Percentiles rank a stretch among this genome's conserved stretches.
Conservation (phyloP, 2,113 vertebrate species). For the Platysternon megacephalum region DNA sequence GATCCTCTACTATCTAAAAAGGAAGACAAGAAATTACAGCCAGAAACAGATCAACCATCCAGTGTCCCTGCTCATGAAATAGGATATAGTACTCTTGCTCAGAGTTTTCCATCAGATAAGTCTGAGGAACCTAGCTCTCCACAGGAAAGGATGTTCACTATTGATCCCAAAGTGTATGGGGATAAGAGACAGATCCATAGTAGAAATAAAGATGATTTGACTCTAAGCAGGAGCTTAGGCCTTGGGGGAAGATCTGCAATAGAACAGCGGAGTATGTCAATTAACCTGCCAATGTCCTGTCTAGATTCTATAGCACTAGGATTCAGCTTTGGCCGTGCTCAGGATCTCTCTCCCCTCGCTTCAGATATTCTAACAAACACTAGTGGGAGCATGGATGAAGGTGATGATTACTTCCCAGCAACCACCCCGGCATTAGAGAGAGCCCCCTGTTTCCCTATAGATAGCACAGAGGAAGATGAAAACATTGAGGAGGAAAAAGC, state of each 20-base stretch:
- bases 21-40: slow-evolving; percentile 65
- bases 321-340: slow-evolving; percentile 88
- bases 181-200: slow-evolving; percentile 85
- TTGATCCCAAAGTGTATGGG: slow-evolving; percentile 84
- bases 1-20: slow-evolving; percentile 60
- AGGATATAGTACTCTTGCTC: slow-evolving; percentile 88
- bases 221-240: slow-evolving; percentile 90
- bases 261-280: slow-evolving; percentile 97
- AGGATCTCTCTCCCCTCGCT: slow-evolving; percentile 93
- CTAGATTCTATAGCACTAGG: slow-evolving; percentile 88
- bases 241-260: slow-evolving; percentile 90
- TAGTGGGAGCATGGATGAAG: slow-evolving; percentile 95
- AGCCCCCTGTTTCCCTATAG: slow-evolving; percentile 85
- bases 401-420: slow-evolving; percentile 93
- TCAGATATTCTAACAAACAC: slow-evolving; percentile 97
- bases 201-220: slow-evolving; percentile 92
- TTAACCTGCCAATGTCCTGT: slow-evolving; percentile 95
- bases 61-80: slow-evolving; percentile 77
- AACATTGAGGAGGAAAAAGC: slow-evolving; percentile 66
- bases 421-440: slow-evolving; percentile 92
- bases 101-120: slow-evolving; percentile 78
- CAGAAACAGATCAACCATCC: slow-evolving; percentile 54
- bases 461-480: slow-evolving; percentile 75
- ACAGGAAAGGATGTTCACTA: slow-evolving; percentile 84
- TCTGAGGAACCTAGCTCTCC: slow-evolving; percentile 79